Percentiles rank a stretch among this genome's conserved stretches.
These are phyloP conservation scores for Peromyscus leucopus DNA, from an alignment of 2,113 vertebrate genomes.

Conservation along the genomic window DNA sequence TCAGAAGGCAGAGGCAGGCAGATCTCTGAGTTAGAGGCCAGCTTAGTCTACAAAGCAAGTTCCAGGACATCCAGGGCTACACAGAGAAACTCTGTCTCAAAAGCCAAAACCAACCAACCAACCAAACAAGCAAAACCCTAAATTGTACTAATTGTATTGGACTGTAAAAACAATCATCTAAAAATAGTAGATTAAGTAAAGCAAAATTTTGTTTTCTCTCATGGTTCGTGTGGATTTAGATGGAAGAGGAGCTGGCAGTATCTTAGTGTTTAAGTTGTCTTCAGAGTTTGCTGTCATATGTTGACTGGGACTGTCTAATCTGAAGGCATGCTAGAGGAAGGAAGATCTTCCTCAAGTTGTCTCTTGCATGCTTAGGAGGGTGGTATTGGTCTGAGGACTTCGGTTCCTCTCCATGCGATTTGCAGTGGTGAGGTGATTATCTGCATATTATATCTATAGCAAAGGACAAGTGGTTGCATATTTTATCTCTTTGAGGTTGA, in stretches of 20 bases:
- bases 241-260: not conserved
- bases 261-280: no score
- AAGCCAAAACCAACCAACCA: not conserved
- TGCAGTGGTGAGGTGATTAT: not conserved
- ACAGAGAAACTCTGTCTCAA: not conserved
- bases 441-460: not conserved
- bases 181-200: not conserved
- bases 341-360: no score
- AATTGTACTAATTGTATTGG: not conserved
- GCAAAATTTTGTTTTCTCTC: not conserved
- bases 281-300: not conserved
- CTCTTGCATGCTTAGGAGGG: not conserved
- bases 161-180: not conserved
- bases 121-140: not conserved
- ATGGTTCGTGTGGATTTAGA: not conserved
- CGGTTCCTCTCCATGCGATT: not conserved
- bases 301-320: not conserved
- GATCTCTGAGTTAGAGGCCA: not conserved
- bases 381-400: not conserved
- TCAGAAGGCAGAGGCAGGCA: not conserved
- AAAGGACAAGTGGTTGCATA: not conserved
- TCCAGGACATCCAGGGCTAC: not conserved
- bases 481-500: not conserved
- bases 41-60: not conserved
- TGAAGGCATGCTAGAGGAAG: no score